These are phyloP conservation scores for Chionis minor DNA, from an alignment of 2,113 vertebrate genomes.

Conservation along the genomic window DNA sequence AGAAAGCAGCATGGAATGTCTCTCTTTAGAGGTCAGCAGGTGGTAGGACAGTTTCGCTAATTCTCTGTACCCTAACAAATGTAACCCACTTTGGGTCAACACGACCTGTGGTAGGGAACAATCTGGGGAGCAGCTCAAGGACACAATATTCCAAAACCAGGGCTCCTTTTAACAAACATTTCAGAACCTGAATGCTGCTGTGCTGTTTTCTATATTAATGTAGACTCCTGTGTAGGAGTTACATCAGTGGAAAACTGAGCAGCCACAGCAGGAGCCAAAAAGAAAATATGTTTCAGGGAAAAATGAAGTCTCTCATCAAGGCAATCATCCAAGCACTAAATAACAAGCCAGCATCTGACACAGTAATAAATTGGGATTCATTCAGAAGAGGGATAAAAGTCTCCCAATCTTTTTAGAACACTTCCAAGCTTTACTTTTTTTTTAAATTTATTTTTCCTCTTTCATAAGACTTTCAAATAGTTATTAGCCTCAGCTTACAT, in stretches of 20 bases:
- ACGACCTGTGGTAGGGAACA: neutral
- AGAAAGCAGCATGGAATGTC: neutral
- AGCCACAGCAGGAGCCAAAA: conserved; percentile 5
- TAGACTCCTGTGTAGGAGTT: neutral
- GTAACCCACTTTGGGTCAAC: neutral
- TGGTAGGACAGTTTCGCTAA: neutral
- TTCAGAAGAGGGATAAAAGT: neutral
- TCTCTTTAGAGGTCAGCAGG: neutral
- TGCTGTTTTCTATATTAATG: neutral
- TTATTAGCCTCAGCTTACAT: neutral
- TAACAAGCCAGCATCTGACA: neutral
- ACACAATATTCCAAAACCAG: neutral
- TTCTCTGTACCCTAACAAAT: neutral
- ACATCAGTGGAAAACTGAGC: neutral
- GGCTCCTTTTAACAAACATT: neutral
- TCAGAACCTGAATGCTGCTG: neutral
- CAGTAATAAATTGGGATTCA: neutral
- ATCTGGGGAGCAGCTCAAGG: neutral
- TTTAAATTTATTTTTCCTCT: neutral
- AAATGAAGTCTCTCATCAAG: conserved; percentile 8
- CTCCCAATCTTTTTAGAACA: neutral
- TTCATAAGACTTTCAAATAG: neutral
- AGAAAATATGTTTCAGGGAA: neutral
- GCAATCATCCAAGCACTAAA: conserved; percentile 33
- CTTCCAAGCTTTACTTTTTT: neutral